phyloP scores from a whole-genome alignment of 2,888 invertebrate genomes.

The Lepidonotus clava region DNA sequence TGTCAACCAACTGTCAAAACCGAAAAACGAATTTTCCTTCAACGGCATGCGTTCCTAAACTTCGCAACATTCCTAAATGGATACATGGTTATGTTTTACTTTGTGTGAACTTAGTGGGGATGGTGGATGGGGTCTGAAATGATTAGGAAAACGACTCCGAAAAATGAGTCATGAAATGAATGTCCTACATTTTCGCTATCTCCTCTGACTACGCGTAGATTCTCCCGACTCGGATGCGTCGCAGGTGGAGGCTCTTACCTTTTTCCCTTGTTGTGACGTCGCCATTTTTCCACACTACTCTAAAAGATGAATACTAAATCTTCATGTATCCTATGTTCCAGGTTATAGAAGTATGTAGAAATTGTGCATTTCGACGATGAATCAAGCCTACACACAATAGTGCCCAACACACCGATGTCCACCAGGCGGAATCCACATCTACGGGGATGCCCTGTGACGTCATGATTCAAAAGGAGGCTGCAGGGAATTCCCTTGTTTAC shows the following conservation, averaged over 20 bases:
- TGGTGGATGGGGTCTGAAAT: background rate
- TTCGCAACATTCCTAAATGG: too few relatives aligned
- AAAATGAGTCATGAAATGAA: background rate
- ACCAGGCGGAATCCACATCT: conserved; percentile 16
- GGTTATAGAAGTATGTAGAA: background rate
- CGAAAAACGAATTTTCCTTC: background rate
- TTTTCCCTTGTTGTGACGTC: conserved; percentile 43
- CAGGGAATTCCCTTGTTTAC: background rate
- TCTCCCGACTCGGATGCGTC: too few relatives aligned
- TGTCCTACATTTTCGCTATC: conserved; percentile 12
- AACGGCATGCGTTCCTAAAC: background rate
- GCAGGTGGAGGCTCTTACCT: conserved; percentile 4
- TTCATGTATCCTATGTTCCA: background rate
- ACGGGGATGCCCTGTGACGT: conserved; percentile 26
- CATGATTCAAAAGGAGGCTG: background rate
- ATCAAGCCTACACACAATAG: conserved; percentile 6
- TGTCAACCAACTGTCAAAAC: conserved; percentile 28
- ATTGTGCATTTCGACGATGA: conserved; percentile 34
- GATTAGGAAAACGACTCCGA: background rate
- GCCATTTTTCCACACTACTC: conserved; percentile 12
- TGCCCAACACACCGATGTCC: background rate
- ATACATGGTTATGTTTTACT: too few relatives aligned
- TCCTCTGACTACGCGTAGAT: background rate
- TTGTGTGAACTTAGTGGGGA: too few relatives aligned
- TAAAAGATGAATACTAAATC: background rate